Percentiles rank a stretch among this genome's conserved stretches.
Evolutionary conservation across 2,797 vertebrate genomes (phyloP).

Genomic region (Peromyscus melanophrys): DNA sequence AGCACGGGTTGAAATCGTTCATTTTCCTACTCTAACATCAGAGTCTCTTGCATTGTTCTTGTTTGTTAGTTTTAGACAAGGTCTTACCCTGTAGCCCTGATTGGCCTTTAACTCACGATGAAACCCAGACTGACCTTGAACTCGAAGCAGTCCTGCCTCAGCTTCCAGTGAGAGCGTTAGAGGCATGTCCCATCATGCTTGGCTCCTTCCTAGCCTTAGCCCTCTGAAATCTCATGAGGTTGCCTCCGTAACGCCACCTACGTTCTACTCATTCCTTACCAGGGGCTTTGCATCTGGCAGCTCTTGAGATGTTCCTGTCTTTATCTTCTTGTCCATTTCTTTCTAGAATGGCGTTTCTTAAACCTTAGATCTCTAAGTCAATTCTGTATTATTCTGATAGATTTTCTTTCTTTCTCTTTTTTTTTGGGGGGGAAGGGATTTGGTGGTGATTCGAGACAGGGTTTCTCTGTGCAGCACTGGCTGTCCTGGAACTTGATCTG

Average conservation of each 20-base stretch:
- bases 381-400: not conserved
- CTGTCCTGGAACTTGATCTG: not conserved
- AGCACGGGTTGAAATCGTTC: not conserved
- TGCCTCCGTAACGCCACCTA: not conserved
- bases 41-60: not conserved
- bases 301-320: not conserved
- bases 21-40: not conserved
- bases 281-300: not conserved
- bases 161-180: not conserved
- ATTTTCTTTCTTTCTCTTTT: not conserved
- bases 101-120: not conserved
- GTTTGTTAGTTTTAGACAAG: not conserved
- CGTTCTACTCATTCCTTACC: not conserved
- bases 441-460: not conserved
- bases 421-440: too few species aligned
- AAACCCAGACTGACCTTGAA: not conserved
- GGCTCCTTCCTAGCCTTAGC: not conserved
- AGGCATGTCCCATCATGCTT: not conserved
- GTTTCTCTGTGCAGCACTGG: not conserved
- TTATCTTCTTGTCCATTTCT: slow-evolving; percentile 9
- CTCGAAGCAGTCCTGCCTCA: not conserved
- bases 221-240: not conserved
- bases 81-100: not conserved
- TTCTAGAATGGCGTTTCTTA: not conserved
- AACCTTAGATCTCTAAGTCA: not conserved